Percentiles rank a stretch among this genome's conserved stretches.
phyloP scores from a whole-genome alignment of 2,113 vertebrate genomes.

The Ranitomeya variabilis region DNA sequence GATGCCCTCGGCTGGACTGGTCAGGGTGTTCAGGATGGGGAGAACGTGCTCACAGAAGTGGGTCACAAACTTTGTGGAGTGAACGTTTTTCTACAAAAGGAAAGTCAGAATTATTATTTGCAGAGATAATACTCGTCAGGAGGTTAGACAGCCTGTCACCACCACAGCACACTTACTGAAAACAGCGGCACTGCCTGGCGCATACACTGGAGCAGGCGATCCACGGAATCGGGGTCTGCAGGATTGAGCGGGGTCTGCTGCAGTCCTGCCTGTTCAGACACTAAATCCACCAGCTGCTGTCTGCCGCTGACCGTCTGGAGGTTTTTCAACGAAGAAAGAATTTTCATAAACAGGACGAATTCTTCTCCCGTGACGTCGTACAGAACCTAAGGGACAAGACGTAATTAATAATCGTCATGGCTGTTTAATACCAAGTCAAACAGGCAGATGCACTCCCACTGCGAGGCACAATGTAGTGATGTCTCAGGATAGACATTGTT shows the following conservation, averaged over 20 bases:
- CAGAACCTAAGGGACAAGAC: slow-evolving; percentile 79
- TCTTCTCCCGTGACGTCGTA: slow-evolving; percentile 97
- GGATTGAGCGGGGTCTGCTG: slow-evolving; percentile 89
- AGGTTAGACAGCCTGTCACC: too few species aligned
- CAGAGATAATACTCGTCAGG: too few species aligned
- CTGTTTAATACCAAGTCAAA: neutral
- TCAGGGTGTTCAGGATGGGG: slow-evolving; percentile 88
- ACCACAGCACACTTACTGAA: slow-evolving; percentile 77
- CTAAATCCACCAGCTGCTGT: slow-evolving; percentile 92
- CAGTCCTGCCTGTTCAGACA: slow-evolving; percentile 93
- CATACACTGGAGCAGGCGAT: slow-evolving; percentile 95
- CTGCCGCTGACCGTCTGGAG: slow-evolving; percentile 94
- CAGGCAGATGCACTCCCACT: neutral
- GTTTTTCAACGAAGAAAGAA: slow-evolving; percentile 85
- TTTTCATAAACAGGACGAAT: slow-evolving; percentile 97
- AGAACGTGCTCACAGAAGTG: slow-evolving; percentile 97
- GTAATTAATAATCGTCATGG: neutral
- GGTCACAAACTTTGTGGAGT: slow-evolving; percentile 95
- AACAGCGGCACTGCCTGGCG: slow-evolving; percentile 95
- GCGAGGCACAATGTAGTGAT: too few species aligned
- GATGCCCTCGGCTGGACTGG: slow-evolving; percentile 89
- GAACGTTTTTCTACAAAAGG: slow-evolving; percentile 92
- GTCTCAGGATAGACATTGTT: too few species aligned
- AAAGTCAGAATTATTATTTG: neutral
- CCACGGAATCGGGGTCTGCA: slow-evolving; percentile 87